phyloP scores from a whole-genome alignment of 2,888 invertebrate genomes.

The Dromius quadrimaculatus region DNA sequence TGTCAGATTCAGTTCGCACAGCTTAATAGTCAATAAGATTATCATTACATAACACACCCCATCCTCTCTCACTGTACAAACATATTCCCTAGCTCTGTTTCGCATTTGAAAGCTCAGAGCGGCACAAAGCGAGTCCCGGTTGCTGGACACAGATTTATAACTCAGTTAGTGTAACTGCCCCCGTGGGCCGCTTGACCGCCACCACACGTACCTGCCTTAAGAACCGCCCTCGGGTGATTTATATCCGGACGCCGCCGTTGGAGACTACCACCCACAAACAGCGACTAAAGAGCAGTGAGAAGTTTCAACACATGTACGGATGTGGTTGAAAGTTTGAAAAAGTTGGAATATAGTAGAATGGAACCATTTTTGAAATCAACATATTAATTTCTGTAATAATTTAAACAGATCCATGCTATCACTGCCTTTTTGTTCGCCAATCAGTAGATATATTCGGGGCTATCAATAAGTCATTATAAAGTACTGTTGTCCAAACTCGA shows the following conservation, averaged over 20 bases:
- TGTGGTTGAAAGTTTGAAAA: too few relatives aligned
- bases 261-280: conserved; percentile 21
- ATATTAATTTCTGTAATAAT: too few relatives aligned
- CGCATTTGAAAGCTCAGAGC: neutral
- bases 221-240: conserved; percentile 36
- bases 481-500: too few relatives aligned
- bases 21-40: neutral
- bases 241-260: neutral
- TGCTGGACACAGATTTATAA: conserved; percentile 61
- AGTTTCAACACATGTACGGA: conserved; percentile 3
- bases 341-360: too few relatives aligned
- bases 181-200: conserved; percentile 57
- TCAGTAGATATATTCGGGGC: too few relatives aligned
- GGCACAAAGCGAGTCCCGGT: neutral
- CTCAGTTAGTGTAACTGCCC: conserved; percentile 63
- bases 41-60: neutral
- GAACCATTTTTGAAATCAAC: too few relatives aligned
- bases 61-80: neutral
- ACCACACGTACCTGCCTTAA: conserved; percentile 34
- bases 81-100: neutral
- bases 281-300: too few relatives aligned
- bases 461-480: too few relatives aligned
- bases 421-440: too few relatives aligned
- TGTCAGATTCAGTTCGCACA: neutral
- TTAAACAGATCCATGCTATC: too few relatives aligned